Evolutionary conservation across 2,797 vertebrate species (phyloP), one percentile per base, ranked within the genome.

Genomic region (Hoplostethus atlanticus): DNA sequence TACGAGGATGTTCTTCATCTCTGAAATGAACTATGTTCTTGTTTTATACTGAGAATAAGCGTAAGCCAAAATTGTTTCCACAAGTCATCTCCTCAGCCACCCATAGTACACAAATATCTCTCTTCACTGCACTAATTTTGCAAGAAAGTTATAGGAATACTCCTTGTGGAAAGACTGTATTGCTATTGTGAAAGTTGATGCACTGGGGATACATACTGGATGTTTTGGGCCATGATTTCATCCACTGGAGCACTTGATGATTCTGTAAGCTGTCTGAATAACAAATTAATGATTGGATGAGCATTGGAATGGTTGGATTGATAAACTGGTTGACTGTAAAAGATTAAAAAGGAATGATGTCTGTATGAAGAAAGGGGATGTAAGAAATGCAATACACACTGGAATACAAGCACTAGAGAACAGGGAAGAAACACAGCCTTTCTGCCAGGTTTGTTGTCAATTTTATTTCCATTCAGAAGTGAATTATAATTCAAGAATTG

Each of bases 211-310:
- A 96, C 95, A 96, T 96, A 96, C 95, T 95, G 94, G 93, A 91
- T 80, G 87, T 80, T 94, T 92, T 95, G 92, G 95, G 95, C 94
- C 95, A 96, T 90, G 95, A 93, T 95, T 95, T 95, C 95, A 96
- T 95, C 95, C 95, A 96, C 95, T 96, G 95, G 93, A 96, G 92
- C 93, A 95, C 95, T 91, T 94, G 92, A 59, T 92, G 91, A 93
- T 95, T 96, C 95, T 95, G 92, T 94, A 85, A 87, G 84, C 92
- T 95, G 94, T 95, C 95, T 96, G 95, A 94, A 94, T 94, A 94
- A 96, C 94, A 96, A 90, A 95, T 93, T 89, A 76, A 94, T 91
- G 87, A 87, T 92, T 92, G 89, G 79, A 89, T 95, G 88, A 95
- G 86, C 55, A 89, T 91, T 87, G 71, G 80, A 87, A 78, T 75